These are phyloP conservation scores for Lochmaea capreae DNA, from an alignment of 2,888 invertebrate species.

Conservation along the genomic window DNA sequence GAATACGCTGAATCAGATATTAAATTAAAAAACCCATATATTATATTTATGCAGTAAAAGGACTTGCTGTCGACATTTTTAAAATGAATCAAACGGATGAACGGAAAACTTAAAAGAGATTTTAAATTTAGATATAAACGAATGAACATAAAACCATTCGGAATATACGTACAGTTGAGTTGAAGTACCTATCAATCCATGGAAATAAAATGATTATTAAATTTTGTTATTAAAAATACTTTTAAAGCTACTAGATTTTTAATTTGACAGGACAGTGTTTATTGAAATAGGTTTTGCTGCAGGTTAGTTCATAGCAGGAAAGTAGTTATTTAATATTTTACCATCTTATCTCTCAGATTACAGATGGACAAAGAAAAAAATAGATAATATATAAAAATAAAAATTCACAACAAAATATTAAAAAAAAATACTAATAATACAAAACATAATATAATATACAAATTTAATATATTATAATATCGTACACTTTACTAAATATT, in stretches of 20 bases:
- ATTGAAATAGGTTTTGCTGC: too few relatives aligned
- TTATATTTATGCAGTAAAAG: background rate
- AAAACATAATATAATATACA: too few relatives aligned
- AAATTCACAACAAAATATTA: too few relatives aligned
- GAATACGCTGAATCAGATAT: background rate
- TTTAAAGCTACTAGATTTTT: background rate
- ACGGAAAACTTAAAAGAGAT: conserved; percentile 3
- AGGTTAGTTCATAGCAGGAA: too few relatives aligned
- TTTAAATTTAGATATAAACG: background rate
- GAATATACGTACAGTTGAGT: background rate
- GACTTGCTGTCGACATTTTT: background rate
- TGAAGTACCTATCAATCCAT: background rate
- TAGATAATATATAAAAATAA: too few relatives aligned
- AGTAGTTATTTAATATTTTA: too few relatives aligned
- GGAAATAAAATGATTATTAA: background rate
- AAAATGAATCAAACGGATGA: background rate
- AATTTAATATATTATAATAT: too few relatives aligned
- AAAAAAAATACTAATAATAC: too few relatives aligned
- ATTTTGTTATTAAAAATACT: background rate
- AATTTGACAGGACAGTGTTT: background rate
- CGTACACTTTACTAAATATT: too few relatives aligned
- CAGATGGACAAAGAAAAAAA: too few relatives aligned
- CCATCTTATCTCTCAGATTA: too few relatives aligned
- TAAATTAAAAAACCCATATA: background rate
- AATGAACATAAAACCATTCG: background rate